Conservation (phyloP, 2,113 vertebrate genomes). For the Rhineura floridana region DNA sequence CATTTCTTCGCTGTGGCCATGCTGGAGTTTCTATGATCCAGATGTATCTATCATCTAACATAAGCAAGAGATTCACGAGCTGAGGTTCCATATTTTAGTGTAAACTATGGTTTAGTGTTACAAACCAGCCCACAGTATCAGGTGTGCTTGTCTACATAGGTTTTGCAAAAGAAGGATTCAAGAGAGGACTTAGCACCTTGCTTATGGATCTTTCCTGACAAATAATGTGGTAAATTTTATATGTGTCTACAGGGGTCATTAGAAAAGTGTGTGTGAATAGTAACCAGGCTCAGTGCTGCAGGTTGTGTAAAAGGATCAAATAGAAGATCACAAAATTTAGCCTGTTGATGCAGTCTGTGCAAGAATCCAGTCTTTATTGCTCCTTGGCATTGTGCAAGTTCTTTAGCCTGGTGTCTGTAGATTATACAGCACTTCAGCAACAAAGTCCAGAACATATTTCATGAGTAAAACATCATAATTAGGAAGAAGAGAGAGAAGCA, state of each 20-base stretch:
- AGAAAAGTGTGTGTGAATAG: background rate
- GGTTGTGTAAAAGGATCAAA: background rate
- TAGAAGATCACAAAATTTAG: too few species aligned
- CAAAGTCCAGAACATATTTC: constrained; percentile 49
- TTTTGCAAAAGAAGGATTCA: background rate
- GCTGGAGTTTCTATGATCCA: too few species aligned
- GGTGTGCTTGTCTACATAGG: background rate
- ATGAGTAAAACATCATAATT: constrained; percentile 31
- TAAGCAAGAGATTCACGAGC: too few species aligned
- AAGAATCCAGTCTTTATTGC: accelerated
- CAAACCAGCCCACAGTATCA: background rate
- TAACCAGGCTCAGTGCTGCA: background rate
- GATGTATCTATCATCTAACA: too few species aligned
- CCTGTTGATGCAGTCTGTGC: background rate
- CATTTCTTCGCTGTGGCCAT: too few species aligned
- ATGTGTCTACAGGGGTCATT: background rate
- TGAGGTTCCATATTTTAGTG: background rate
- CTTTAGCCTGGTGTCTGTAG: background rate
- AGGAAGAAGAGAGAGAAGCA: constrained; percentile 42
- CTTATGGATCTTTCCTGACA: background rate
- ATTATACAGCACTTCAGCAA: constrained; percentile 3
- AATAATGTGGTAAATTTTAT: background rate
- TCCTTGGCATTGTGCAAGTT: background rate
- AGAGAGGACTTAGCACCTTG: background rate
- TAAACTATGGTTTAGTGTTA: background rate